Percentiles rank a stretch among this genome's conserved stretches.
These are phyloP conservation scores for Drosophila maculinotata DNA, from an alignment of 2,888 invertebrate genomes.

Conservation along the genomic window DNA sequence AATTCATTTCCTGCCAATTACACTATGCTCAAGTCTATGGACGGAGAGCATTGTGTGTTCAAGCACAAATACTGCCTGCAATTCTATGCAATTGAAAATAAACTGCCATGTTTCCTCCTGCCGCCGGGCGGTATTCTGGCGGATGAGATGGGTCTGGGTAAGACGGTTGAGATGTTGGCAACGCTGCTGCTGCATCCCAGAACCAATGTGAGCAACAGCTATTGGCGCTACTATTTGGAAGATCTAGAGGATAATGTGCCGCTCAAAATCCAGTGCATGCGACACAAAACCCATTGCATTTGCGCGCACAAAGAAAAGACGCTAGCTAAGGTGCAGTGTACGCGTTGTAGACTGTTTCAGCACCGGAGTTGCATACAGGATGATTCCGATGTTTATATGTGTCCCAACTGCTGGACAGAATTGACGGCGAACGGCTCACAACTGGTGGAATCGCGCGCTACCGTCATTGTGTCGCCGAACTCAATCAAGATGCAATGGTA, in stretches of 20 bases:
- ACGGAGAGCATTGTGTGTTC: conserved; percentile 55
- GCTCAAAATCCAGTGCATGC: conserved; percentile 21
- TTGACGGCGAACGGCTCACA: conserved; percentile 3
- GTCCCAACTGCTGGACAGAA: conserved; percentile 89
- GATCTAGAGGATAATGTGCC: conserved; percentile 33
- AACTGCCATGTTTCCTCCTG: conserved; percentile 54
- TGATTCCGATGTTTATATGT: conserved; percentile 86
- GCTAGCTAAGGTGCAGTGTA: conserved; percentile 85
- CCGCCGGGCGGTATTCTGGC: conserved; percentile 90
- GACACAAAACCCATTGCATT: conserved; percentile 79
- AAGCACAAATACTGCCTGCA: conserved; percentile 77
- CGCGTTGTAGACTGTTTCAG: conserved; percentile 87
- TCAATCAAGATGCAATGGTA: conserved; percentile 90
- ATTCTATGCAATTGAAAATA: conserved; percentile 42
- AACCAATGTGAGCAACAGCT: conserved; percentile 15
- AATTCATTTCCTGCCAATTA: conserved; percentile 56
- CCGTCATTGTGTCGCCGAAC: conserved; percentile 90
- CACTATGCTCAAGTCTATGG: conserved; percentile 53
- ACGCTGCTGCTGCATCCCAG: conserved; percentile 87
- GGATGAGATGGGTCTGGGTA: conserved; percentile 93
- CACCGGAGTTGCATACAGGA: conserved; percentile 87
- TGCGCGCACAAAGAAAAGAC: conserved; percentile 71
- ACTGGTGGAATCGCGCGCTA: conserved; percentile 86
- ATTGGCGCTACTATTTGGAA: conserved; percentile 43
- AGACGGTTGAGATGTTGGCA: conserved; percentile 91